Evolutionary conservation across 1,140 invertebrate species (phyloP), one percentile per base, ranked within the genome.

Genomic region (Drosophila erecta): DNA sequence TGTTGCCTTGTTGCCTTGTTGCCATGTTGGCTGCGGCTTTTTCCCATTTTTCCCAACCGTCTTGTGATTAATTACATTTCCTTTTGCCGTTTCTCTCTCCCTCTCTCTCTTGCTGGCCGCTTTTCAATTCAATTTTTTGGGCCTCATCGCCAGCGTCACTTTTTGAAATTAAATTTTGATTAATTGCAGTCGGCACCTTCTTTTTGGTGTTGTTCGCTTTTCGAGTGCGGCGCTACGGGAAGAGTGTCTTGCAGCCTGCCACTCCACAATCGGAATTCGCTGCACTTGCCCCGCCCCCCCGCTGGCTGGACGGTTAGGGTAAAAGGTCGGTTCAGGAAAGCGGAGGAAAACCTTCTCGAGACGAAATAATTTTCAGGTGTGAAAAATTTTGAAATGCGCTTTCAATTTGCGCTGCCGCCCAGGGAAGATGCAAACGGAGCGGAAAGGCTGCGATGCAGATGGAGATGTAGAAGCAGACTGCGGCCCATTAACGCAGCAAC

Each of bases 291-390:
- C 46, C 24, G 7, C 4, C 60, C 44, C 57, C 75, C 76, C 72
- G 66, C 79, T 60, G 70, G 73, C 69, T 47, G 47, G 11, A 4
- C 4, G 35, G 10, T 43, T 35, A 40, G 43, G 41, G 22, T 44
- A 17, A 6, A 5, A 8, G 24, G 15, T 22, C 2, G 20, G 20
- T 22, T 22, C 1, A 2, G 20, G 20, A 22, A 24, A 27, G 40
- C 11, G n/a, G 5, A 14, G 24, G 24, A 50, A 50, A 50, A 55
- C 47, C 57, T 56, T 56, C 69, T 83, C 64, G 81, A 74, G 78
- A 86, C 83, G 66, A 87, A 87, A 89, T 73, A 87, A 89, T 89
- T 89, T 87, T 87, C 83, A 87, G 84, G 84, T 87, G 83, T 87
- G 83, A 87, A 87, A 87, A 83, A 89, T 87, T 87, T 83, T 87